phyloP scores from a whole-genome alignment of 2,113 vertebrate genomes.

The Oryzias javanicus region DNA sequence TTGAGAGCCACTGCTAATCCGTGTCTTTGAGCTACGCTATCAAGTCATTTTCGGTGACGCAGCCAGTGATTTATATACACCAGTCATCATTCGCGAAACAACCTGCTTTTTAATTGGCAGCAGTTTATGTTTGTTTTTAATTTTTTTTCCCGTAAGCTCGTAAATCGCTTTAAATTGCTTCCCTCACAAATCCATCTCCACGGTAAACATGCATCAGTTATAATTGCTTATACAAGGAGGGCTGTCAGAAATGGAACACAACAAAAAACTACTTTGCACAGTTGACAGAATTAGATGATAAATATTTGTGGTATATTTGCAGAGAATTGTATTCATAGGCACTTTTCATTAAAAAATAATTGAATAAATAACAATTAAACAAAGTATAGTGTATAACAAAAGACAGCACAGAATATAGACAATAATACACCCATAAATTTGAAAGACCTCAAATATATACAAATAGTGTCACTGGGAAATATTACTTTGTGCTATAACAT shows the following conservation, averaged over 20 bases:
- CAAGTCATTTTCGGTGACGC: slow-evolving; percentile 30
- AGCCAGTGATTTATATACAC: slow-evolving; percentile 37
- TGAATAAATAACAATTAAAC: neutral
- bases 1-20: too few relatives aligned
- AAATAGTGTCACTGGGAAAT: too few relatives aligned
- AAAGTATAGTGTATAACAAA: neutral
- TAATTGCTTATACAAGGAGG: slow-evolving; percentile 40
- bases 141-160: slow-evolving; percentile 58
- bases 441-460: too few relatives aligned
- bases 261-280: neutral
- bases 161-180: slow-evolving; percentile 47
- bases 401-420: neutral
- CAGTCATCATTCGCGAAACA: slow-evolving; percentile 59
- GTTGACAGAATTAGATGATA: neutral
- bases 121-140: slow-evolving; percentile 70
- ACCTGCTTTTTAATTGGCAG: slow-evolving; percentile 63
- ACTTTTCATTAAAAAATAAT: neutral
- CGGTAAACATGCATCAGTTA: slow-evolving; percentile 51
- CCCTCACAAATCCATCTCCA: slow-evolving; percentile 48
- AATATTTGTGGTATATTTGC: slow-evolving; percentile 2
- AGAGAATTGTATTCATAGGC: neutral
- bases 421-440: too few relatives aligned
- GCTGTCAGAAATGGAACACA: slow-evolving; percentile 14
- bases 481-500: too few relatives aligned
- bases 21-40: slow-evolving; percentile 19